Evolutionary conservation across 1,140 invertebrate species (phyloP).

Genomic region (Lithobius niger): DNA sequence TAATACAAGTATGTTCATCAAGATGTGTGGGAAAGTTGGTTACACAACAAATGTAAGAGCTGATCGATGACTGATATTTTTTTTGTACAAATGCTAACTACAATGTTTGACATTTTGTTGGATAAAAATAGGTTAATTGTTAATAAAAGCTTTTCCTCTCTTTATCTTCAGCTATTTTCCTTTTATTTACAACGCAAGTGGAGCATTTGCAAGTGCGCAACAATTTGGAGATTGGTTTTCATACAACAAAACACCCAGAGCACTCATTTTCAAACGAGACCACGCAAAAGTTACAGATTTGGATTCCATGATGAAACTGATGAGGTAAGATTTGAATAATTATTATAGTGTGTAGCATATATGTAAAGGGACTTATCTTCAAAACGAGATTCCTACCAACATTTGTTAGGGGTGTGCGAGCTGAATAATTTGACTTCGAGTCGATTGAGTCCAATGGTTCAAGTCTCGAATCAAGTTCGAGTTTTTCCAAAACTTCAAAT

Average conservation of each 20-base stretch:
- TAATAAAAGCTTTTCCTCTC: slow-evolving; percentile 5
- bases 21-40: too few relatives aligned
- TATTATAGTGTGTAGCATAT: too few relatives aligned
- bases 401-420: not conserved
- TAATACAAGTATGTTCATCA: too few relatives aligned
- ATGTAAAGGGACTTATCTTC: not conserved
- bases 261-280: slow-evolving; percentile 47
- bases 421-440: not conserved
- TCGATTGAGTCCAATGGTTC: too few relatives aligned
- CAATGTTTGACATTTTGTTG: too few relatives aligned
- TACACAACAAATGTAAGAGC: too few relatives aligned
- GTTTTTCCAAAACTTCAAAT: too few relatives aligned
- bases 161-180: slow-evolving; percentile 39
- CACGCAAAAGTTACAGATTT: slow-evolving; percentile 41
- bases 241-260: slow-evolving; percentile 46
- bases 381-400: not conserved
- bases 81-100: too few relatives aligned
- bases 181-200: slow-evolving; percentile 44
- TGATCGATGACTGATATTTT: too few relatives aligned
- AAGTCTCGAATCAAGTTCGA: too few relatives aligned
- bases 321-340: slow-evolving; percentile 34
- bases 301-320: slow-evolving; percentile 41
- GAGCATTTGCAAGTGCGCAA: slow-evolving; percentile 37
- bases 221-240: slow-evolving; percentile 57
- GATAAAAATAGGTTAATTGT: too few relatives aligned